Evolutionary conservation across 2,888 invertebrate species (phyloP).

Genomic region (Orthosia incerta): DNA sequence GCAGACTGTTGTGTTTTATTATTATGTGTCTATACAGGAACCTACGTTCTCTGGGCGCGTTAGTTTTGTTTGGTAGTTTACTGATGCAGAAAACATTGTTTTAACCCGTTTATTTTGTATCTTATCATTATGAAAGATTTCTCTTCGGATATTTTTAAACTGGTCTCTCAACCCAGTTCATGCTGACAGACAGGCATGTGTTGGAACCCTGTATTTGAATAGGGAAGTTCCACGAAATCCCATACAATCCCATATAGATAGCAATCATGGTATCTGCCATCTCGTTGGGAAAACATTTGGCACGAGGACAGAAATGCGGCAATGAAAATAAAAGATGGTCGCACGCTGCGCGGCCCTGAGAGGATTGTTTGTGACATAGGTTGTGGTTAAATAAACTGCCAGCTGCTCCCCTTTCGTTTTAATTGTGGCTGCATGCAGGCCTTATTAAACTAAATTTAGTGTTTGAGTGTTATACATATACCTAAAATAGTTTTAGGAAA

Average conservation of each 20-base stretch:
- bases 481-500: too few relatives aligned
- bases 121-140: too few relatives aligned
- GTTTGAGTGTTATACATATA: too few relatives aligned
- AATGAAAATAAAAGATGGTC: conserved; percentile 1
- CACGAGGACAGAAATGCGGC: conserved; percentile 30
- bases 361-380: neutral
- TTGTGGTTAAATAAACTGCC: neutral
- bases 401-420: neutral
- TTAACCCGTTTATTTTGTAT: too few relatives aligned
- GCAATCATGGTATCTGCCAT: conserved; percentile 32
- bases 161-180: conserved; percentile 1
- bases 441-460: too few relatives aligned
- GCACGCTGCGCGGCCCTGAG: neutral
- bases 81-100: too few relatives aligned
- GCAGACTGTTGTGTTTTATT: too few relatives aligned
- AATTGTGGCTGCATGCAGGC: too few relatives aligned
- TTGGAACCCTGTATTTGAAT: neutral
- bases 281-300: conserved; percentile 32
- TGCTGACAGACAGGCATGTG: conserved; percentile 44
- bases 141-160: neutral
- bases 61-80: too few relatives aligned
- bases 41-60: too few relatives aligned
- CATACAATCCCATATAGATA: conserved; percentile 5
- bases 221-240: conserved; percentile 34
- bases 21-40: too few relatives aligned